Conservation (phyloP, 2,888 invertebrate species). For the Argyresthia albistria region DNA sequence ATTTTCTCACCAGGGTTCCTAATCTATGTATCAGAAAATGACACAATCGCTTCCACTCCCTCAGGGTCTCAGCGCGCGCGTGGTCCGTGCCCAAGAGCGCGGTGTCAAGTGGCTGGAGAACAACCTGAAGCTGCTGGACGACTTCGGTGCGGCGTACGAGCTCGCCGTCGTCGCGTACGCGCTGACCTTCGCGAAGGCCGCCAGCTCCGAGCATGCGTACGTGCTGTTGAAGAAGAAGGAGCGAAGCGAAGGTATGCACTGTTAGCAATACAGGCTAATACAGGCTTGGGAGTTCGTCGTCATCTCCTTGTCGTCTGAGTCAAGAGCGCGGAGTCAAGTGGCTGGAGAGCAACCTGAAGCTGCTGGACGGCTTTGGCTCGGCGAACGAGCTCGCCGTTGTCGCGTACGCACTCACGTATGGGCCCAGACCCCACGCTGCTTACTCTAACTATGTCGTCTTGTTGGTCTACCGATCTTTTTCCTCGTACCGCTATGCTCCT, state of each 20-base stretch:
- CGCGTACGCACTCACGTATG: slow-evolving; percentile 91
- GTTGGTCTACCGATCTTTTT: background rate
- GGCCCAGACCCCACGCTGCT: too few species aligned
- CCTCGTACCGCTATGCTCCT: background rate
- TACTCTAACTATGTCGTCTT: background rate
- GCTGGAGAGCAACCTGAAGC: slow-evolving; percentile 86
- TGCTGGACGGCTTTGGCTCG: slow-evolving; percentile 79
- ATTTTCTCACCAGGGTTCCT: too few species aligned
- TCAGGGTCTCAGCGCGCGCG: slow-evolving; percentile 80
- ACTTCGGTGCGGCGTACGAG: slow-evolving; percentile 84
- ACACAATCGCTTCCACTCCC: background rate
- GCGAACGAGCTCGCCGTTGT: slow-evolving; percentile 91
- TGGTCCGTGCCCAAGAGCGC: slow-evolving; percentile 81
- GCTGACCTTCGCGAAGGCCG: slow-evolving; percentile 85
- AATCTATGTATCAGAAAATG: too few species aligned
- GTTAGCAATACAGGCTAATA: background rate
- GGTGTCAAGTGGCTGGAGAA: slow-evolving; percentile 87
- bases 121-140: slow-evolving; percentile 82
- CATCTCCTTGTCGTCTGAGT: too few species aligned
- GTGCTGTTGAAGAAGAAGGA: slow-evolving; percentile 78
- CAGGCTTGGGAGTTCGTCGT: too few species aligned
- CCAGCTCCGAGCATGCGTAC: slow-evolving; percentile 88
- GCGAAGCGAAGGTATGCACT: slow-evolving; percentile 73
- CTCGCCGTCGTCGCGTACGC: slow-evolving; percentile 93
- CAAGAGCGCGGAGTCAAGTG: slow-evolving; percentile 83